These are phyloP conservation scores for Neomorphus geoffroyi DNA, from an alignment of 2,797 vertebrate genomes.

Conservation along the genomic window DNA sequence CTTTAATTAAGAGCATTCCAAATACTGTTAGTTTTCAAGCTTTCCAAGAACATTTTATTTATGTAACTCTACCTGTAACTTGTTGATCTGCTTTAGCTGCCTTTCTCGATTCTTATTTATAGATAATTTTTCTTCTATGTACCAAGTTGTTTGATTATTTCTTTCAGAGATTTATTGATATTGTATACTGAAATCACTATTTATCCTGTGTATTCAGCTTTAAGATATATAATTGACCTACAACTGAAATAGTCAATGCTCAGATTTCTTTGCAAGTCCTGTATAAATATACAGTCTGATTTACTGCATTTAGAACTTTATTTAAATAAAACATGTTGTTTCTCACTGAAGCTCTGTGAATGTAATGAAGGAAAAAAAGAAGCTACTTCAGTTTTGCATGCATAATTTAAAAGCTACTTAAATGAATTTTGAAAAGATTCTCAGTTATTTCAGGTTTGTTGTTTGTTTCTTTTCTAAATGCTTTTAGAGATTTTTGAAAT, in stretches of 20 bases:
- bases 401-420: constrained; percentile 49
- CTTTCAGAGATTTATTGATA: neutral
- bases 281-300: constrained; percentile 27
- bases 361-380: constrained; percentile 12
- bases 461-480: neutral
- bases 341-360: constrained; percentile 8
- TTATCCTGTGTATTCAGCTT: neutral
- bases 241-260: constrained; percentile 30
- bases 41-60: neutral
- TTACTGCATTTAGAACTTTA: constrained; percentile 31
- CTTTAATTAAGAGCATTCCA: neutral
- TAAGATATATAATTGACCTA: constrained; percentile 9
- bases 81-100: neutral
- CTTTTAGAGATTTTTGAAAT: neutral
- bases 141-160: neutral
- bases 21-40: neutral
- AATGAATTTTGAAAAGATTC: constrained; percentile 44
- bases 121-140: neutral
- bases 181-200: constrained; percentile 4
- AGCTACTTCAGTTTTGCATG: constrained; percentile 7
- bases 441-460: neutral
- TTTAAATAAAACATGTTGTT: constrained; percentile 30
- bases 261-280: constrained; percentile 21
- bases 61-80: neutral
- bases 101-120: neutral